Evolutionary conservation across 2,113 vertebrate species (phyloP).

Genomic region (Perca schrenkii): DNA sequence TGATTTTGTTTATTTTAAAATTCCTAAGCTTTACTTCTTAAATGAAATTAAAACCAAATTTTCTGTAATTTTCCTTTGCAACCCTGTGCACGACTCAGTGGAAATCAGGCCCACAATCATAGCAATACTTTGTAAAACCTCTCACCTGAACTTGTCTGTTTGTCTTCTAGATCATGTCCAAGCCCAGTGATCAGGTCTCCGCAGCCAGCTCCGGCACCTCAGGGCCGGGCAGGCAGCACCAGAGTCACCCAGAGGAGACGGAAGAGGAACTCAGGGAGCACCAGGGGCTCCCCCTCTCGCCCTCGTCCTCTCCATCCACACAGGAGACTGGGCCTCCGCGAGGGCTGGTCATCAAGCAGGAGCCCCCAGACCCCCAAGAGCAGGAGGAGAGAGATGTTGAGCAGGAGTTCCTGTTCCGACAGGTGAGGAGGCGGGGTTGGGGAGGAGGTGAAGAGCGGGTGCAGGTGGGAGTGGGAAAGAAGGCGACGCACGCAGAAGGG

Average conservation of each 20-base stretch:
- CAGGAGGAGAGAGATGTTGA: slow-evolving; percentile 90
- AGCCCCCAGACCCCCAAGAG: slow-evolving; percentile 92
- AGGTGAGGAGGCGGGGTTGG: slow-evolving; percentile 78
- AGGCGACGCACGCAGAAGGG: neutral
- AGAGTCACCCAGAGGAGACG: slow-evolving; percentile 95
- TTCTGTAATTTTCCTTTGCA: too few species aligned
- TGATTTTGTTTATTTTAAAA: neutral
- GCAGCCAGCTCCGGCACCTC: slow-evolving; percentile 64
- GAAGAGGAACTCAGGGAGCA: slow-evolving; percentile 96
- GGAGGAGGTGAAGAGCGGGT: neutral
- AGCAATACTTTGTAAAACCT: neutral
- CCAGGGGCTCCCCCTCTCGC: slow-evolving; percentile 88
- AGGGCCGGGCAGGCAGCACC: slow-evolving; percentile 88
- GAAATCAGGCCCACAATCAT: too few species aligned
- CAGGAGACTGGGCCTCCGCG: slow-evolving; percentile 68
- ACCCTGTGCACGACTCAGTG: too few species aligned
- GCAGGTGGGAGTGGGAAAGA: neutral
- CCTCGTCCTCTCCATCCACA: slow-evolving; percentile 39
- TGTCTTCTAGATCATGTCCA: slow-evolving; percentile 88
- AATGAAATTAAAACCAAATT: too few species aligned
- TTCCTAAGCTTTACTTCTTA: too few species aligned
- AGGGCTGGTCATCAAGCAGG: slow-evolving; percentile 89
- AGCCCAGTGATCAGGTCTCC: slow-evolving; percentile 86
- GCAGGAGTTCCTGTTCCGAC: slow-evolving; percentile 92
- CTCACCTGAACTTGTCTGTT: neutral